Evolutionary conservation across 2,797 vertebrate species (phyloP), one percentile per base, ranked within the genome.

Genomic region (Tenualosa ilisha): DNA sequence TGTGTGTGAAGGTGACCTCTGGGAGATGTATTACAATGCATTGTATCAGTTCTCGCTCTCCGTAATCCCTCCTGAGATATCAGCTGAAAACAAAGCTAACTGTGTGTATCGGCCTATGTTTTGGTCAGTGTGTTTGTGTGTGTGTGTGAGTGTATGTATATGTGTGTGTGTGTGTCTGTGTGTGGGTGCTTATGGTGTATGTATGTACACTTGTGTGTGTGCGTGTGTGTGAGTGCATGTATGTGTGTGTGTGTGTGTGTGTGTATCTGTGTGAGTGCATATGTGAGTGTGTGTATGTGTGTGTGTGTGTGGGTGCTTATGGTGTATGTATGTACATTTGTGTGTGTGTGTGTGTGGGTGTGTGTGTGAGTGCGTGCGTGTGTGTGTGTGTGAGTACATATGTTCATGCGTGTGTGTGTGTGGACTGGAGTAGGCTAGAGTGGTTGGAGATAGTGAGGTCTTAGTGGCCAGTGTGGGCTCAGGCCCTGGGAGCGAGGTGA

Each of bases 401-500:
- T n/a, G n/a, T n/a, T n/a, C n/a, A n/a, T 31, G 31, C 1, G 31
- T 31, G 31, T 31, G 31, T 31, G 31, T 31, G 31, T 31, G 31
- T 31, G 31, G 31, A 31, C 31, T 31, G 31, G 31, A 31, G 31
- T 31, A 31, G 31, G 1, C 31, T 31, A 31, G 31, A 31, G 43
- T 50, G 2, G 53, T 54, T 12, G 53, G 11, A 17, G 53, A 17
- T 9, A 12, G 53, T 54, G 6, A 15, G 51, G 43, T 6, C 43
- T 49, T 22, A n/a, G 46, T 46, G 46, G 46, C 7, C 3, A 46
- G 46, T 46, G 3, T 46, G 7, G 7, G 3, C 46, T 46, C 46
- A 46, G 46, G 46, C 46, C 46, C 46, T 46, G 12, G 84, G 81
- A 81, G 61, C 56, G 72, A 8, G 61, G 37, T 83, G 84, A 87